Conservation (phyloP, 2,888 invertebrate genomes). For the Cenopis cana region DNA sequence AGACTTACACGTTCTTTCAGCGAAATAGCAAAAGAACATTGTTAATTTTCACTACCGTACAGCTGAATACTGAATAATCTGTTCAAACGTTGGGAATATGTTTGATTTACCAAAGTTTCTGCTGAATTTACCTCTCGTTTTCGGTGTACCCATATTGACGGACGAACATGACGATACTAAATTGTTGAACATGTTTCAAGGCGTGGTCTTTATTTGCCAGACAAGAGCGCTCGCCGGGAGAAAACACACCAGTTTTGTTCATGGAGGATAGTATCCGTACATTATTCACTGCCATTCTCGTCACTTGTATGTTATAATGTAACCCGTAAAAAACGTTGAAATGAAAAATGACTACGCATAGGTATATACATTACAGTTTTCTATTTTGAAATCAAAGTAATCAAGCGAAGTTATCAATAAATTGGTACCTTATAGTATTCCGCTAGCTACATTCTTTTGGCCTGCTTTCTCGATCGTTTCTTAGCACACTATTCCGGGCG, state of each 20-base stretch:
- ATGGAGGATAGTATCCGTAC: not conserved
- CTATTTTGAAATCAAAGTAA: no score
- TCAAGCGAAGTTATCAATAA: no score
- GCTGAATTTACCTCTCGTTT: not conserved
- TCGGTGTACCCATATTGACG: not conserved
- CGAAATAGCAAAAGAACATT: no score
- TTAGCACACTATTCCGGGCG: no score
- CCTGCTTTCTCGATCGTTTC: no score
- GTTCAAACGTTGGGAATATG: not conserved
- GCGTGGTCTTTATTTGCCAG: constrained; percentile 13
- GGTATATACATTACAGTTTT: no score
- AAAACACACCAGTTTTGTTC: not conserved
- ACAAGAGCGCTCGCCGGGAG: not conserved
- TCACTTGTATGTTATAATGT: not conserved
- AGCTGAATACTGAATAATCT: not conserved
- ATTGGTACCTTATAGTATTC: no score
- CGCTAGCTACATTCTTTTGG: no score
- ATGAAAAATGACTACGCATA: no score
- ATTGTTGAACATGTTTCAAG: constrained; percentile 3
- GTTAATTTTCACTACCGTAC: no score
- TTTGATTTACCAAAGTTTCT: not conserved
- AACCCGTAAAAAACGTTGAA: no score
- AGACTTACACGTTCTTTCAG: no score
- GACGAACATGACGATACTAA: constrained; percentile 4
- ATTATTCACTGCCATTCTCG: not conserved